Evolutionary conservation across 2,888 invertebrate species (phyloP).

Genomic region (Hyles lineata): DNA sequence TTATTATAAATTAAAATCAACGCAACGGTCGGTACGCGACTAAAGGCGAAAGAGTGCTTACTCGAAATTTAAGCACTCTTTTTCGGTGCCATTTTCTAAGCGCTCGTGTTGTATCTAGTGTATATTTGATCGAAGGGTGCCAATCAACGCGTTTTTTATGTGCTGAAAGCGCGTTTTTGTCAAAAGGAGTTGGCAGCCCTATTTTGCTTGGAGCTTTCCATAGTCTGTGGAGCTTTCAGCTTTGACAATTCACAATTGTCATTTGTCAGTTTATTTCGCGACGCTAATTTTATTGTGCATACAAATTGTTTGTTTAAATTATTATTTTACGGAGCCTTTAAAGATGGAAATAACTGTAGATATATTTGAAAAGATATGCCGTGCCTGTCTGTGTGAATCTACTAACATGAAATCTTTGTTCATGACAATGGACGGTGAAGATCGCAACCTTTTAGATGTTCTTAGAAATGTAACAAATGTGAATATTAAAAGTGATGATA

Average conservation of each 20-base stretch:
- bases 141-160: no score
- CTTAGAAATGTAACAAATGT: slow-evolving; percentile 63
- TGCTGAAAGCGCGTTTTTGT: no score
- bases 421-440: slow-evolving; percentile 54
- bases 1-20: no score
- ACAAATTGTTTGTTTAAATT: not conserved
- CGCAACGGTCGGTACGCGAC: no score
- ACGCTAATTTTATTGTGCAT: slow-evolving; percentile 15
- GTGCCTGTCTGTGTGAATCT: slow-evolving; percentile 63
- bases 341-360: slow-evolving; percentile 51
- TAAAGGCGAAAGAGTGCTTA: no score
- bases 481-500: slow-evolving; percentile 57
- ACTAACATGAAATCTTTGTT: slow-evolving; percentile 59
- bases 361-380: slow-evolving; percentile 60
- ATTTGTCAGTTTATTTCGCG: not conserved
- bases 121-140: no score
- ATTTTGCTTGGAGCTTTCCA: no score
- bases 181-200: no score
- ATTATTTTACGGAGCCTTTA: slow-evolving; percentile 11
- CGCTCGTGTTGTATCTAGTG: no score
- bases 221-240: not conserved
- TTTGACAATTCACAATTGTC: not conserved
- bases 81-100: no score
- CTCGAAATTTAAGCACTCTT: no score
- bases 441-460: slow-evolving; percentile 58